Evolutionary conservation across 2,888 invertebrate species (phyloP).

Genomic region (Cordilura impudica): DNA sequence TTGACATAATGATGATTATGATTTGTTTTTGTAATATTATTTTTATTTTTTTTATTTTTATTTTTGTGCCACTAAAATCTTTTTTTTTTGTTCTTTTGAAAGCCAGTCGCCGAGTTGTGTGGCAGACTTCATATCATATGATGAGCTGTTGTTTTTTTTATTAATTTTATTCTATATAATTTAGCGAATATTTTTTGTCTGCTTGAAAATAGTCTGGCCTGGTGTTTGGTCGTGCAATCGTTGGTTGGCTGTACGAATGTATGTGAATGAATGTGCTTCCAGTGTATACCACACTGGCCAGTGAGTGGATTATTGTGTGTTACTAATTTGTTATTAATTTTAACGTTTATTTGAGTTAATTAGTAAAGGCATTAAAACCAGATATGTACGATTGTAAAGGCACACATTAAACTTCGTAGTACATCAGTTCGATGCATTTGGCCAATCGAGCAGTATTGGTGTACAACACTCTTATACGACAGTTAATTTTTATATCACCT

Average conservation of each 20-base stretch:
- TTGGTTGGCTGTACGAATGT: background rate
- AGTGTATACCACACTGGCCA: background rate
- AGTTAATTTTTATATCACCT: constrained; percentile 38
- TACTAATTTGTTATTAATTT: constrained; percentile 65
- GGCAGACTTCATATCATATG: background rate
- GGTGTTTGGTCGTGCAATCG: background rate
- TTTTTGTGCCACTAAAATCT: background rate
- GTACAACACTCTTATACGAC: background rate
- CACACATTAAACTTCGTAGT: background rate
- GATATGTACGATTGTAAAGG: background rate
- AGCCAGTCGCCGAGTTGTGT: background rate
- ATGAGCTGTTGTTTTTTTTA: background rate
- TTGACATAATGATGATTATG: constrained; percentile 55
- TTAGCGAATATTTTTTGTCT: no score
- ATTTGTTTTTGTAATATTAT: constrained; percentile 51
- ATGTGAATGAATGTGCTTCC: background rate
- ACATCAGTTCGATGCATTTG: background rate
- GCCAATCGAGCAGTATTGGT: constrained; percentile 8
- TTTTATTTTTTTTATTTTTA: constrained; percentile 8
- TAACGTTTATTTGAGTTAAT: constrained; percentile 63
- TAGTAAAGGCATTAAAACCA: constrained; percentile 51
- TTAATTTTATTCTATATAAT: background rate
- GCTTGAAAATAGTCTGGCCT: background rate
- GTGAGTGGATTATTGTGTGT: constrained; percentile 56
- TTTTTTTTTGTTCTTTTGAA: background rate